Evolutionary conservation across 2,113 vertebrate species (phyloP).

Genomic region (Cottus gobio): DNA sequence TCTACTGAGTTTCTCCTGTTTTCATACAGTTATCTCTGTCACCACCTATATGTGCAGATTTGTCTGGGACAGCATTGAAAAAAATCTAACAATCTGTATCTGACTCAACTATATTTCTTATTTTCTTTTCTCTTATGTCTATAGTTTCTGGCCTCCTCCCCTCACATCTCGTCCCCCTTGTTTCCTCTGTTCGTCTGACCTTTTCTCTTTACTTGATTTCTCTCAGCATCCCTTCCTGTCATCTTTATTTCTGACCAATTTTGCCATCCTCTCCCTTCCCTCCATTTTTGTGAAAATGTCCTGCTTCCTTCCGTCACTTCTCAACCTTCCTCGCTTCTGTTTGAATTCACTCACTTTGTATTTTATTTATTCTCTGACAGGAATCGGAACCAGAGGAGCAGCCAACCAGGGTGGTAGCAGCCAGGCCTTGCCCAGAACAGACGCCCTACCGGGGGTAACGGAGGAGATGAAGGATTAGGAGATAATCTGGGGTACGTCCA

Average conservation of each 20-base stretch:
- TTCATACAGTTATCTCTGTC: not conserved
- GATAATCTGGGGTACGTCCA: conserved; percentile 76
- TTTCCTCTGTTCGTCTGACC: too few relatives aligned
- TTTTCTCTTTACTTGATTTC: conserved; percentile 8
- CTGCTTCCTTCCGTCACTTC: too few relatives aligned
- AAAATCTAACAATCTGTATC: too few relatives aligned
- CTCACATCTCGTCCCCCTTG: not conserved
- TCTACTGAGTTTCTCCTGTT: not conserved
- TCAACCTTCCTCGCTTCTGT: not conserved
- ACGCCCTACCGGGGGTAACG: conserved; percentile 26
- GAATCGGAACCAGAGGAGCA: conserved; percentile 18
- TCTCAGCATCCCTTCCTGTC: not conserved
- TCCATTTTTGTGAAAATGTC: conserved; percentile 16
- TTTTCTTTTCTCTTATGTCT: too few relatives aligned
- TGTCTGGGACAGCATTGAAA: not conserved
- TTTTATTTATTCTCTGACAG: conserved; percentile 52
- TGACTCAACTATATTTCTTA: too few relatives aligned
- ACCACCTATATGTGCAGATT: not conserved
- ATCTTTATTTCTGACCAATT: not conserved
- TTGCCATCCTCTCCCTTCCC: conserved; percentile 36
- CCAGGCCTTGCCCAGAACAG: conserved; percentile 16
- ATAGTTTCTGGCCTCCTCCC: not conserved
- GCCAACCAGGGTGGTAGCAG: conserved; percentile 5
- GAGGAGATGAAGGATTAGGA: conserved; percentile 72
- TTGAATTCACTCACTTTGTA: not conserved